Base-by-base conservation (phyloP, 2,888 invertebrate genomes). In the Ashinkailepas kermadecensis region DNA sequence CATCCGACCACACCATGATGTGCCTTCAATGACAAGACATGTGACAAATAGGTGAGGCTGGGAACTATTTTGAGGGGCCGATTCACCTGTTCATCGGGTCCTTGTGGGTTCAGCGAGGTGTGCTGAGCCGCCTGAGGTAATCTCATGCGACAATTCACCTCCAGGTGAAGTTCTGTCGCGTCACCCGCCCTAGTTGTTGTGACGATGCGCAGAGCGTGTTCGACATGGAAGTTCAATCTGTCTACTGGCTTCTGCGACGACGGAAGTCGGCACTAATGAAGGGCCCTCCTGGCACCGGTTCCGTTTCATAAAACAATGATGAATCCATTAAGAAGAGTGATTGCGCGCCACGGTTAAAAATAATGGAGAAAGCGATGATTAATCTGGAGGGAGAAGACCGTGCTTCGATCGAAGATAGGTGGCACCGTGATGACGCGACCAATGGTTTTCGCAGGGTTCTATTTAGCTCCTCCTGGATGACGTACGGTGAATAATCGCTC, bases 271-370 rank as follows among this genome's bases (percentile, higher is more conserved):
- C 54, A 0, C 11, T 18, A 56, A 74, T 74, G 74, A 74, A 39
- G 74, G 54, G 39, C 39, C 2, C 39, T 39, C 2, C 39, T 39
- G 39, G 21, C 74, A 56, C 56, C 74, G 54, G 74, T 56, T 74
- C 56, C 18, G 21, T 56, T 56, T 21, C 74, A 56, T 74, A 74
- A 54, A 56, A 56, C 23, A 56, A 74, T 74, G 74, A 74, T 74
- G 21, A 74, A 74, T 74, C 74, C 74, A 74, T 74, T 74, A 74
- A 21, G 56, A 23, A 56, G 74, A 56, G 74, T 56, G 74, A 74
- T 56, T 74, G 74, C 54, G 74, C 74, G 56, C 54, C 23, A 74
- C 18, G 54, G 56, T 56, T 54, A 56, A 54, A 54, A 74, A 56
- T 54, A 74, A 74, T 74, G 74, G 18, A 54, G 7, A 56, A 54